Percentiles rank a stretch among this genome's conserved stretches.
Conservation (phyloP, 2,797 vertebrate species). For the Channallabes apus region DNA sequence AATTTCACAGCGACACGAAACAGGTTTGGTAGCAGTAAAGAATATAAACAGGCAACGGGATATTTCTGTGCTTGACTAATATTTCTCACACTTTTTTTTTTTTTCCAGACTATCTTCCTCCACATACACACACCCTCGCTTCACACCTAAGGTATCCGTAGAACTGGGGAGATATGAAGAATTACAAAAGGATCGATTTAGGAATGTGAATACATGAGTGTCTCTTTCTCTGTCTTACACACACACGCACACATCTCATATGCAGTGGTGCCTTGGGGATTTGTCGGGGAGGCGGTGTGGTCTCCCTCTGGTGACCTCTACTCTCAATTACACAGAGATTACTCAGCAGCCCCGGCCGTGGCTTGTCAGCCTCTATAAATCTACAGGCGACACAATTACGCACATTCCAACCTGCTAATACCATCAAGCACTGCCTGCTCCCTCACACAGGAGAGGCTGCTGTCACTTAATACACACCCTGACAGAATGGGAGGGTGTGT, state of each 20-base stretch:
- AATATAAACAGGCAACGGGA: slow-evolving; percentile 17
- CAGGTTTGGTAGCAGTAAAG: slow-evolving; percentile 18
- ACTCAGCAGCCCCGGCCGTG: slow-evolving; percentile 65
- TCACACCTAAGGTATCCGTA: slow-evolving; percentile 15
- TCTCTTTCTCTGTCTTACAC: background rate
- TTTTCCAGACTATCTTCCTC: background rate
- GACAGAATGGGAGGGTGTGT: slow-evolving; percentile 11
- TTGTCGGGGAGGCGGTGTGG: slow-evolving; percentile 20
- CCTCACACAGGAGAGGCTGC: slow-evolving; percentile 37
- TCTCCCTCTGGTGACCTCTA: slow-evolving; percentile 61
- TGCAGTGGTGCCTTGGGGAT: slow-evolving; percentile 31
- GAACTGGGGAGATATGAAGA: background rate
- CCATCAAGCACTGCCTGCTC: slow-evolving; percentile 56
- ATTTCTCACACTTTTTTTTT: slow-evolving; percentile 19
- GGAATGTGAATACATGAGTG: background rate
- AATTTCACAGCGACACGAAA: slow-evolving; percentile 25
- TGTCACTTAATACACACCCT: slow-evolving; percentile 27
- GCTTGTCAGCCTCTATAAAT: slow-evolving; percentile 69
- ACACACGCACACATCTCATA: slow-evolving; percentile 21
- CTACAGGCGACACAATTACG: slow-evolving; percentile 56
- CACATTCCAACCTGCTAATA: slow-evolving; percentile 55
- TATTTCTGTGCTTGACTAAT: slow-evolving; percentile 32
- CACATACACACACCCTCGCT: slow-evolving; percentile 8
- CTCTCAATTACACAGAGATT: slow-evolving; percentile 71
- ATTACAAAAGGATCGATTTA: background rate